Base-by-base conservation (phyloP, 2,797 vertebrate genomes). In the Chromis chromis region DNA sequence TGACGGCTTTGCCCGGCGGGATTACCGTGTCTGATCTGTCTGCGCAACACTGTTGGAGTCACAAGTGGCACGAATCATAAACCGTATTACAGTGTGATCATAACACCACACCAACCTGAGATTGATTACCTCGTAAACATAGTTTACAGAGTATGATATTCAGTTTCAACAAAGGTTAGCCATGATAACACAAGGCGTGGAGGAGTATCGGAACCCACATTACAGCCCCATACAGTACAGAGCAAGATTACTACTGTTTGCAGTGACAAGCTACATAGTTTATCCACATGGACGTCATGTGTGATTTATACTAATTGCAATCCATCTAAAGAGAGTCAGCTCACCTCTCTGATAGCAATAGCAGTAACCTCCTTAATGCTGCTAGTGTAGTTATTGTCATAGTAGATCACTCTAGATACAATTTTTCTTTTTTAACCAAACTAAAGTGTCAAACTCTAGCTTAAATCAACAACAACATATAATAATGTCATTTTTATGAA, bases 1-100 rank as follows among this genome's bases (percentile, higher is more conserved):
- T 80, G 80, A 78, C 1, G 22, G 55, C 56, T 82, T 75, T 61
- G 42, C 71, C 78, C 80, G 36, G 64, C 7, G 22, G 90, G 85
- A 88, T 89, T 89, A 85, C 53, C 62, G 54, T 48, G 75, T 85
- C 65, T 84, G 84, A 83, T 89, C 44, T 68, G 80, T 80, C 66
- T 74, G 67, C 33, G 48, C 60, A 74, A 27, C 64, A 11, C 25
- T 55, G 68, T n/a, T 57, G 55, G 65, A 88, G 64, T 69, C 76
- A 68, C 81, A 83, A 76, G 65, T 66, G 58, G 69, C 54, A 74
- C 65, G 59, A 81, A 82, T 84, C 78, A 83, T 86, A 80, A 86
- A 88, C 49, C 66, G 33, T 19, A 73, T 86, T 83, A 81, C 48
- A 39, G 52, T 60, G 58, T 60, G 65, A 86, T 85, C 59, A 74